Evolutionary conservation across 2,888 invertebrate genomes (phyloP).

Genomic region (Copidosoma aretas): DNA sequence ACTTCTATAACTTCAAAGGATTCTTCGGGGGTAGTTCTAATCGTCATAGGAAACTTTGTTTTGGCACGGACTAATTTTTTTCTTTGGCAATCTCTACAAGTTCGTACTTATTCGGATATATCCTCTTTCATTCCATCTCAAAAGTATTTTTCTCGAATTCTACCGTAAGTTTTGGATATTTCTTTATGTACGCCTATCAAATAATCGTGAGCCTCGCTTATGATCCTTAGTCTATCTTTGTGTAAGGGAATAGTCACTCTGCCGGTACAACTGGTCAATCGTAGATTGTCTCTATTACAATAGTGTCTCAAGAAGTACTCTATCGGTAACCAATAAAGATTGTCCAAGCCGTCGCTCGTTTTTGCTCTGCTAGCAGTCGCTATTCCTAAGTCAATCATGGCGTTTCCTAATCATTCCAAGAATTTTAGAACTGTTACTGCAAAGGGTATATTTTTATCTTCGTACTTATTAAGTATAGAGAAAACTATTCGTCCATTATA

Average conservation of each 20-base stretch:
- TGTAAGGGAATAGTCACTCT: neutral
- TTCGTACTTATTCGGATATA: neutral
- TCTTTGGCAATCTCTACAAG: neutral
- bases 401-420: neutral
- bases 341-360: neutral
- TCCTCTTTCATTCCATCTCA: neutral
- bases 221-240: neutral
- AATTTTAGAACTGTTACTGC: neutral
- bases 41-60: neutral
- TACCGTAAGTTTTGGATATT: constrained; percentile 24
- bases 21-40: neutral
- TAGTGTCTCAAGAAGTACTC: neutral
- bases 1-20: neutral
- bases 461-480: constrained; percentile 12
- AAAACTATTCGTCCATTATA: neutral
- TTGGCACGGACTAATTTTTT: constrained; percentile 4
- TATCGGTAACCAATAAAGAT: neutral
- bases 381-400: neutral
- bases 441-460: neutral
- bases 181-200: constrained; percentile 4
- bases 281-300: neutral
- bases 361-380: neutral
- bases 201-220: constrained; percentile 3
- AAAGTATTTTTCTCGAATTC: neutral
- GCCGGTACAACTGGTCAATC: constrained; percentile 9